Percentiles rank a stretch among this genome's conserved stretches.
Evolutionary conservation across 2,888 invertebrate species (phyloP).

Genomic region (Andrena chrysosceles): DNA sequence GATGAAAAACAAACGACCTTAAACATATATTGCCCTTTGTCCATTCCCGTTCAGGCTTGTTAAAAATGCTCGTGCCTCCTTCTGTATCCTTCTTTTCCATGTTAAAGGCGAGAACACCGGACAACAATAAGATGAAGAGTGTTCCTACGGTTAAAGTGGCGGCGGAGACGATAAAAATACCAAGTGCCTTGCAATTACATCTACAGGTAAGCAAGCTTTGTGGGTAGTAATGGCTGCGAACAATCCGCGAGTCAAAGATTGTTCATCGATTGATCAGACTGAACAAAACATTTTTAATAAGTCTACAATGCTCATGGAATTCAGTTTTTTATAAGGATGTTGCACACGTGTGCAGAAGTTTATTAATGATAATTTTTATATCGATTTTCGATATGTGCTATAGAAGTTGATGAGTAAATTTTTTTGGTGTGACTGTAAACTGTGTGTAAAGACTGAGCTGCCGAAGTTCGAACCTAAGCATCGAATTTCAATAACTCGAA

Average conservation of each 20-base stretch:
- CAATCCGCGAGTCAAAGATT: constrained; percentile 29
- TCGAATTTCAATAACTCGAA: no score
- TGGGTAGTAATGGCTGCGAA: constrained; percentile 71
- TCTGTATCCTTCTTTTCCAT: constrained; percentile 70
- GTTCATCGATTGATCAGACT: background rate
- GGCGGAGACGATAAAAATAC: constrained; percentile 80
- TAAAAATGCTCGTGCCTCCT: constrained; percentile 67
- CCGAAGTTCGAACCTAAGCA: no score
- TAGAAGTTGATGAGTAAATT: no score
- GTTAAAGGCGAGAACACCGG: constrained; percentile 80
- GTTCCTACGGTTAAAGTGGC: constrained; percentile 79
- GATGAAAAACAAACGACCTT: constrained; percentile 69
- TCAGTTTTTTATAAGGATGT: no score
- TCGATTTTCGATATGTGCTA: no score
- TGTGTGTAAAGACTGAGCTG: no score
- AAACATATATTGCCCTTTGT: constrained; percentile 76
- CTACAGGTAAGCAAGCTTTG: constrained; percentile 73
- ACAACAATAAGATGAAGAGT: constrained; percentile 82
- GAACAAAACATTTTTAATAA: background rate
- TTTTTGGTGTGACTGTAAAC: no score
- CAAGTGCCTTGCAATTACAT: constrained; percentile 82
- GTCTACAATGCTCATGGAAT: no score
- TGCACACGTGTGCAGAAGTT: no score
- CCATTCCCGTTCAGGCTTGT: constrained; percentile 80
- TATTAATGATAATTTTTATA: no score